Conservation (phyloP, 2,797 vertebrate genomes). For the Cephalopachus bancanus region DNA sequence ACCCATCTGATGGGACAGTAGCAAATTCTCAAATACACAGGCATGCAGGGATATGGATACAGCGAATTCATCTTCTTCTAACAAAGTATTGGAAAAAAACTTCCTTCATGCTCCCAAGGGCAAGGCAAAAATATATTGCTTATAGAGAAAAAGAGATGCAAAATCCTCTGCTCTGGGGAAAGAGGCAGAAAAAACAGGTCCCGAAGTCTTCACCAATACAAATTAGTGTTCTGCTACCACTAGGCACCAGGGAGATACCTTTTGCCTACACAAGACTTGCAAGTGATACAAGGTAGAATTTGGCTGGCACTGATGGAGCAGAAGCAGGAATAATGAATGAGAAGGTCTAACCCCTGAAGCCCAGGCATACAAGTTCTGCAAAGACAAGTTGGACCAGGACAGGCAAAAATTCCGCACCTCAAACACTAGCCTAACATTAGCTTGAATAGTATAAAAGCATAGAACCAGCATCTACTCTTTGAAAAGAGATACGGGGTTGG, state of each 20-base stretch:
- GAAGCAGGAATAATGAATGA: neutral
- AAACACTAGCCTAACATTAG: neutral
- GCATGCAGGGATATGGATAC: neutral
- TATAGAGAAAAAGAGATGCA: neutral
- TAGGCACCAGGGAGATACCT: neutral
- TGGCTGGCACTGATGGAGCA: neutral
- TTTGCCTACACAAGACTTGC: neutral
- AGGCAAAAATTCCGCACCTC: neutral
- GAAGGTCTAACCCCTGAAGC: neutral
- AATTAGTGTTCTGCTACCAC: accelerated
- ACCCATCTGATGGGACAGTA: no score
- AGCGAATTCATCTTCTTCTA: neutral
- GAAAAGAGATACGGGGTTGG: neutral
- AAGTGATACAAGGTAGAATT: neutral
- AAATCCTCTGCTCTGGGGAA: neutral
- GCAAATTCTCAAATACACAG: neutral
- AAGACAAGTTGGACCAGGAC: no score
- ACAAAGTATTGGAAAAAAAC: neutral
- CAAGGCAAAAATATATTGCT: neutral
- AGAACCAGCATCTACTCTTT: no score
- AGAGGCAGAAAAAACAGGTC: neutral
- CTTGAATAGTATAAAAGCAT: accelerated
- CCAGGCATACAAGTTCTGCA: no score
- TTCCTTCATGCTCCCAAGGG: neutral
- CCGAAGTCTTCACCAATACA: neutral